These are phyloP conservation scores for Lates japonicus DNA, from an alignment of 2,797 vertebrate genomes.

Conservation along the genomic window DNA sequence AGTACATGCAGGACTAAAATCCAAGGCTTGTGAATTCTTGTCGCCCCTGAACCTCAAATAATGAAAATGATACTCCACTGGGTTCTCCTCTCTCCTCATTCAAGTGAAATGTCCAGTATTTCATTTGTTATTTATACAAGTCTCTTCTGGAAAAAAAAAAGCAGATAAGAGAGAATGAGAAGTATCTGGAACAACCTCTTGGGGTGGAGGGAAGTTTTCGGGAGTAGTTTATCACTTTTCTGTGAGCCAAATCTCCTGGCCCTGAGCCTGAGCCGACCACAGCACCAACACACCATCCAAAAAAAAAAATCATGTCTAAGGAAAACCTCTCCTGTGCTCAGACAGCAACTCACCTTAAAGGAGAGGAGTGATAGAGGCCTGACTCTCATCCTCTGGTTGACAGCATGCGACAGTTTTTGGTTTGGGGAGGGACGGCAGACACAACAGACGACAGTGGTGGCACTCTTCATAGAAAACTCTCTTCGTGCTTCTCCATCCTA, in stretches of 20 bases:
- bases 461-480: slow-evolving; percentile 36
- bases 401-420: slow-evolving; percentile 13
- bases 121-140: slow-evolving; percentile 17
- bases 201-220: slow-evolving; percentile 1
- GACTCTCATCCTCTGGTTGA: slow-evolving; percentile 38
- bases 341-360: slow-evolving; percentile 29
- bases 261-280: slow-evolving; percentile 35
- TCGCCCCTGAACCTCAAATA: slow-evolving; percentile 27
- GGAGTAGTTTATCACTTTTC: slow-evolving; percentile 42
- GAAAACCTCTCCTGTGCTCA: slow-evolving; percentile 20
- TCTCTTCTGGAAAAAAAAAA: neutral
- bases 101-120: slow-evolving; percentile 13
- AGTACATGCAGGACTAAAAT: slow-evolving; percentile 37
- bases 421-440: slow-evolving; percentile 27
- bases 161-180: slow-evolving; percentile 14
- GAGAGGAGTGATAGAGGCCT: slow-evolving; percentile 27
- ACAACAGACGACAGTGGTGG: slow-evolving; percentile 21
- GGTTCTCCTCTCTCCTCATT: slow-evolving; percentile 2
- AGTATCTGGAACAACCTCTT: slow-evolving; percentile 19
- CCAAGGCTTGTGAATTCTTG: slow-evolving; percentile 28
- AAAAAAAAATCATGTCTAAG: slow-evolving; percentile 10
- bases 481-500: slow-evolving; percentile 37
- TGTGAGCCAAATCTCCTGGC: slow-evolving; percentile 54
- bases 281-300: slow-evolving; percentile 39
- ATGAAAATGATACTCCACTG: neutral